phyloP scores from a whole-genome alignment of 2,888 invertebrate species.

The Platycnemis pennipes region DNA sequence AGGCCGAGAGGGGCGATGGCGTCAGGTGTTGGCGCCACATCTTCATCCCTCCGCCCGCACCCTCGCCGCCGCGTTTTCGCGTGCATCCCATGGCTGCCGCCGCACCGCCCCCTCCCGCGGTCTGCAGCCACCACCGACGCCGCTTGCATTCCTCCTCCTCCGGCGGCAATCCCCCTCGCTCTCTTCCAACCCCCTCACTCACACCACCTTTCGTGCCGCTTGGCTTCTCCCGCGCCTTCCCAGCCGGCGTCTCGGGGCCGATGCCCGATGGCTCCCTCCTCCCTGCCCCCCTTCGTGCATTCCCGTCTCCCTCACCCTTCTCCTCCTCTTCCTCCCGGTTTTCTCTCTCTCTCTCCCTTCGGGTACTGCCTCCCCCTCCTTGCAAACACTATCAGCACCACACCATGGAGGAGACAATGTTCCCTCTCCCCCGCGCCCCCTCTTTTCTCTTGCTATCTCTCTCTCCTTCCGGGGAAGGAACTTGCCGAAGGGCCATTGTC shows the following conservation, averaged over 20 bases:
- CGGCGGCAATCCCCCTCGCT: not conserved
- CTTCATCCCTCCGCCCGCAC: slow-evolving; percentile 20
- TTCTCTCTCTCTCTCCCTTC: not conserved
- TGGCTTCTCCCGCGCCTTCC: slow-evolving; percentile 55
- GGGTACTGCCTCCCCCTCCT: not conserved
- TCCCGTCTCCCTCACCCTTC: not conserved
- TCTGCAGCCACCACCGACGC: not conserved
- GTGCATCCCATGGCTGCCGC: not conserved
- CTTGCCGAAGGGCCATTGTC: slow-evolving; percentile 40
- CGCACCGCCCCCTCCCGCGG: not conserved
- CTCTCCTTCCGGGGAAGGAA: not conserved
- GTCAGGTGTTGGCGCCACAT: slow-evolving; percentile 57
- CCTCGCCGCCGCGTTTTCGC: slow-evolving; percentile 17
- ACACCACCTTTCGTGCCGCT: slow-evolving; percentile 22
- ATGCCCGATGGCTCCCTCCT: slow-evolving; percentile 61
- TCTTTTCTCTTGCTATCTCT: not conserved
- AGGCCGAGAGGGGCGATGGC: slow-evolving; percentile 43
- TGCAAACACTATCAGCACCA: not conserved
- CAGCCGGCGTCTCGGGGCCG: slow-evolving; percentile 64
- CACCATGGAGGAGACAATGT: slow-evolving; percentile 1
- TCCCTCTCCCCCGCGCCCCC: not conserved
- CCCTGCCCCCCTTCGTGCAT: not conserved
- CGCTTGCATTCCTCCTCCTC: slow-evolving; percentile 43
- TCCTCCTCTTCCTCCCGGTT: not conserved
- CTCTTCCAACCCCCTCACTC: not conserved